These are phyloP conservation scores for Xiphophorus couchianus DNA, from an alignment of 2,113 vertebrate genomes.

Conservation along the genomic window DNA sequence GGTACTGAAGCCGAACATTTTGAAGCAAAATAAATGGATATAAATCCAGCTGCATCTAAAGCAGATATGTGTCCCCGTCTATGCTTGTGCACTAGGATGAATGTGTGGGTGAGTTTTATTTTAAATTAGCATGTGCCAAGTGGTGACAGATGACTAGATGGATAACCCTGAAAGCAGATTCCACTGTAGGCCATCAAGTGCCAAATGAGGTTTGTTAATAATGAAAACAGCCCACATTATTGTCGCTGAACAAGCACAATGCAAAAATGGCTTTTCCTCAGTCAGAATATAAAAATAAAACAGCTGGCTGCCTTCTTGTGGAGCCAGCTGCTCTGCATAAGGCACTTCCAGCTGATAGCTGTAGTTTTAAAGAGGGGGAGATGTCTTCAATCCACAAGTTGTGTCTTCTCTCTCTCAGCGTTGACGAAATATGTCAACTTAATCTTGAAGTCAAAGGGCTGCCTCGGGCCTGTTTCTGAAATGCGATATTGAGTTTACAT, in stretches of 20 bases:
- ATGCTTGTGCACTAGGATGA: background rate
- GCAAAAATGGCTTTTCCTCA: background rate
- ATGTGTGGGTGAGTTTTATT: background rate
- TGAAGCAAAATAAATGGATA: background rate
- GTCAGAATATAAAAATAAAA: background rate
- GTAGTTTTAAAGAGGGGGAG: slow-evolving; percentile 21
- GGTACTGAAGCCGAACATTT: background rate
- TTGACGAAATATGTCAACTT: slow-evolving; percentile 34
- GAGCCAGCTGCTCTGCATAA: background rate
- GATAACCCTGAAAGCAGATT: background rate
- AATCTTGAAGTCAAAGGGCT: slow-evolving; percentile 38
- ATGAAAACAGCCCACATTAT: slow-evolving; percentile 2
- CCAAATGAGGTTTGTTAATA: slow-evolving; percentile 18
- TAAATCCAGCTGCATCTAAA: background rate
- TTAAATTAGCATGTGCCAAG: background rate
- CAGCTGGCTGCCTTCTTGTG: background rate
- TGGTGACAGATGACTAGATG: background rate
- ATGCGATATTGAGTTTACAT: slow-evolving; percentile 14
- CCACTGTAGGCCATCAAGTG: background rate
- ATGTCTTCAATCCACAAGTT: slow-evolving; percentile 5
- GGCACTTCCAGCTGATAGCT: slow-evolving; percentile 15
- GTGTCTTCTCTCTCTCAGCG: slow-evolving; percentile 23
- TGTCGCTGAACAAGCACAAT: background rate
- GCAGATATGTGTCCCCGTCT: background rate
- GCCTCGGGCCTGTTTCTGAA: slow-evolving; percentile 37